Conservation (phyloP, 2,888 invertebrate genomes). For the Chymomyza caudatula region DNA sequence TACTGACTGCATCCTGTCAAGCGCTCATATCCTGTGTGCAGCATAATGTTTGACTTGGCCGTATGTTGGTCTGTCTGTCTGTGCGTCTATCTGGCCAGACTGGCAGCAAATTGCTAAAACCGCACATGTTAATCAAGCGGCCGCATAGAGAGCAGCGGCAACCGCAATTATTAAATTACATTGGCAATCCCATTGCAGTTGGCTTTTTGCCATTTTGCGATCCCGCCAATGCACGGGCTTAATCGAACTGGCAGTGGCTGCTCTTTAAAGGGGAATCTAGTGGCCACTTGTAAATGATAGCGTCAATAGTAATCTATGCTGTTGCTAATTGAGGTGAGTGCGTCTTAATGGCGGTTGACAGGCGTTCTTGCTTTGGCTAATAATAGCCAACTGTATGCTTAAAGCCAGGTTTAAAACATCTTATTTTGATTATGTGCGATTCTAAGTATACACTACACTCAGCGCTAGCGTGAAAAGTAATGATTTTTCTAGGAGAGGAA, state of each 20-base stretch:
- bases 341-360: conserved; percentile 41
- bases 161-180: conserved; percentile 73
- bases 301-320: conserved; percentile 23
- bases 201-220: not conserved
- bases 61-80: not conserved
- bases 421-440: not conserved
- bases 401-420: not conserved
- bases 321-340: conserved; percentile 46
- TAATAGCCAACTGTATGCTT: not conserved
- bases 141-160: conserved; percentile 34
- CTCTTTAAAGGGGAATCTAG: not conserved
- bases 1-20: conserved; percentile 48
- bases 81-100: conserved; percentile 1
- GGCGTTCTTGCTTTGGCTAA: conserved; percentile 15
- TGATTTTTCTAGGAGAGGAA: not conserved
- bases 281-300: conserved; percentile 30
- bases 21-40: conserved; percentile 58
- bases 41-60: not conserved
- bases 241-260: conserved; percentile 44
- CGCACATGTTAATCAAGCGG: conserved; percentile 66
- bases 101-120: conserved; percentile 56
- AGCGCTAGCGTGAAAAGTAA: not conserved
- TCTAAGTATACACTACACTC: not conserved
- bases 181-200: conserved; percentile 15
- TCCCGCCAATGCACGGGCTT: conserved; percentile 19